phyloP scores from a whole-genome alignment of 1,140 invertebrate species.

The Drosophila persimilis region DNA sequence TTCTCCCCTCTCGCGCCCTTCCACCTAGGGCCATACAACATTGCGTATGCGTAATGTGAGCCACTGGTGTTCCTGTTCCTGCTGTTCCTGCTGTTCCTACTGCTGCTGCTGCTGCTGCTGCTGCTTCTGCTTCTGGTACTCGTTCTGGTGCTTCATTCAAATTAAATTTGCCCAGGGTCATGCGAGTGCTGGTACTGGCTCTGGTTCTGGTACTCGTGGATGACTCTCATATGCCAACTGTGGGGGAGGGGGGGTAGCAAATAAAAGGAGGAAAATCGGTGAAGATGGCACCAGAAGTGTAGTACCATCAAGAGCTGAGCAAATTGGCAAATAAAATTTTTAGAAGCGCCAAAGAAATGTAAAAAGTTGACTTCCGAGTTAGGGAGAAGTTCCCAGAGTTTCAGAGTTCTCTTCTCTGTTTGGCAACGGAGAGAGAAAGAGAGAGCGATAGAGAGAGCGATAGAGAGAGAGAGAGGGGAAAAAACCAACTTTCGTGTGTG shows the following conservation, averaged over 20 bases:
- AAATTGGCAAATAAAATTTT: constrained; percentile 73
- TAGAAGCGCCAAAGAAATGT: constrained; percentile 53
- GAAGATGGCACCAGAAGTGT: constrained; percentile 15
- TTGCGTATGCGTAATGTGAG: constrained; percentile 66
- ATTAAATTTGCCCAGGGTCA: constrained; percentile 69
- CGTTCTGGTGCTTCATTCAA: constrained; percentile 50
- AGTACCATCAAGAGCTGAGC: constrained; percentile 40
- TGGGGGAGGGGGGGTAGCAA: neutral
- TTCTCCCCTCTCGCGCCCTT: neutral
- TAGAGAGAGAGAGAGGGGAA: constrained; percentile 7
- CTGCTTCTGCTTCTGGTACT: constrained; percentile 3
- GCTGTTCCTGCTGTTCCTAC: neutral
- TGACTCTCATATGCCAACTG: constrained; percentile 20
- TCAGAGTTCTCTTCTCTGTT: neutral
- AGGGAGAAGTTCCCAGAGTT: constrained; percentile 20
- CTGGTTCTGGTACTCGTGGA: no score
- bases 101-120: neutral
- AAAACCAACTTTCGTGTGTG: constrained; percentile 47
- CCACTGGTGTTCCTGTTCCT: constrained; percentile 2
- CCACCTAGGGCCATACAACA: constrained; percentile 14
- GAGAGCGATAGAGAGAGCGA: neutral
- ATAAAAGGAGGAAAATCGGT: neutral
- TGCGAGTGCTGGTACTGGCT: constrained; percentile 19
- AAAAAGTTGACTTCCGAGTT: constrained; percentile 58
- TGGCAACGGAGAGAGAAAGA: neutral